Percentiles rank a stretch among this genome's conserved stretches.
phyloP scores from a whole-genome alignment of 2,113 vertebrate species.

The Pterocles burchelli region DNA sequence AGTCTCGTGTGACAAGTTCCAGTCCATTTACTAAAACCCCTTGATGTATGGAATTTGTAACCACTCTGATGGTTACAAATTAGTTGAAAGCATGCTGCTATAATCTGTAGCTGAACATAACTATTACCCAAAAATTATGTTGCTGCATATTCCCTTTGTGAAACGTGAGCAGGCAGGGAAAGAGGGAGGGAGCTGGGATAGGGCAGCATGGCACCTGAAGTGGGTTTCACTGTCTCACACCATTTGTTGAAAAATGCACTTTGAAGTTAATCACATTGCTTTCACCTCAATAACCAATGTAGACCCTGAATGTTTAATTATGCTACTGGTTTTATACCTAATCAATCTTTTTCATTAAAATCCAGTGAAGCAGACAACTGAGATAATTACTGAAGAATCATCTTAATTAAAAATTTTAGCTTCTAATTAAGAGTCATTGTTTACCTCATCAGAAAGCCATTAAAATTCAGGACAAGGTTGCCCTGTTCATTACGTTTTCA shows the following conservation, averaged over 20 bases:
- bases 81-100: neutral
- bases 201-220: neutral
- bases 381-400: slow-evolving; percentile 88
- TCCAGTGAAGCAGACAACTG: slow-evolving; percentile 85
- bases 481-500: slow-evolving; percentile 66
- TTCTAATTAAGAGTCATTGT: slow-evolving; percentile 92
- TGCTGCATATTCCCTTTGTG: neutral
- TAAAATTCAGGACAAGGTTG: slow-evolving; percentile 80
- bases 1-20: slow-evolving; percentile 33
- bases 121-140: neutral
- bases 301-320: slow-evolving; percentile 84
- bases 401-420: slow-evolving; percentile 94
- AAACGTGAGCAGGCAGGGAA: neutral
- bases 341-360: slow-evolving; percentile 91
- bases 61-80: neutral
- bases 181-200: neutral
- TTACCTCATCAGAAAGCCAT: slow-evolving; percentile 87
- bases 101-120: neutral
- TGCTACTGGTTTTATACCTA: slow-evolving; percentile 79
- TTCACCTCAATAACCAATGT: slow-evolving; percentile 74
- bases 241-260: slow-evolving; percentile 60
- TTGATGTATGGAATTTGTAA: neutral
- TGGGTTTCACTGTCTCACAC: slow-evolving; percentile 14
- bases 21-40: slow-evolving; percentile 23
- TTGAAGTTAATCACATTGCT: slow-evolving; percentile 77